A percentile compares a stretch with the other conserved stretches of the same genome.
These are phyloP conservation scores for Beris morrisii DNA, from an alignment of 2,888 invertebrate species.

Conservation along the genomic window DNA sequence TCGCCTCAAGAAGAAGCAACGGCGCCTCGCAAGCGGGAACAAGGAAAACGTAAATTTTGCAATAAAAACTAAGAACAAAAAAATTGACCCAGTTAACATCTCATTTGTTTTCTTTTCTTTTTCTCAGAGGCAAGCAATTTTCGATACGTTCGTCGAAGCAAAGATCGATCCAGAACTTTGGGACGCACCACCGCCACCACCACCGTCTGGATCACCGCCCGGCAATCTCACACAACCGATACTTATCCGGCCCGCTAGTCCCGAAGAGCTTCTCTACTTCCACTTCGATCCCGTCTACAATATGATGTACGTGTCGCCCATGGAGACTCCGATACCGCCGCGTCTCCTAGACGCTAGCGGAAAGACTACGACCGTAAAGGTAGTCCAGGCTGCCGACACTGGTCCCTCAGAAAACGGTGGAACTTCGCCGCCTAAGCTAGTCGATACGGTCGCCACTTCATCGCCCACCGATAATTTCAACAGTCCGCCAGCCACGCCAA, in stretches of 20 bases:
- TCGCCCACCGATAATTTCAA: neutral
- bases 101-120: too few relatives aligned
- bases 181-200: conserved; percentile 47
- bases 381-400: too few relatives aligned
- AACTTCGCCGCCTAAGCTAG: neutral
- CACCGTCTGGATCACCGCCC: conserved; percentile 46
- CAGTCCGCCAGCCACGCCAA: neutral
- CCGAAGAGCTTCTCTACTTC: conserved; percentile 48
- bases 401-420: conserved; percentile 12
- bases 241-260: conserved; percentile 46
- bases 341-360: conserved; percentile 46
- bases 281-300: conserved; percentile 50
- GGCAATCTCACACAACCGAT: conserved; percentile 48
- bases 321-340: conserved; percentile 47
- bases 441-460: neutral
- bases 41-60: conserved; percentile 32
- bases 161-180: conserved; percentile 45
- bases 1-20: conserved; percentile 10
- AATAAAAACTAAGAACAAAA: too few relatives aligned
- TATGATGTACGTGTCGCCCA: conserved; percentile 49
- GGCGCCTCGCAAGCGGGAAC: conserved; percentile 11
- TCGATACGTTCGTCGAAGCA: conserved; percentile 24
- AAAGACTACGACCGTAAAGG: neutral
- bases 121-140: neutral
- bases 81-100: neutral